These are phyloP conservation scores for Bos indicus DNA, from an alignment of 2,113 vertebrate genomes.

Conservation along the genomic window DNA sequence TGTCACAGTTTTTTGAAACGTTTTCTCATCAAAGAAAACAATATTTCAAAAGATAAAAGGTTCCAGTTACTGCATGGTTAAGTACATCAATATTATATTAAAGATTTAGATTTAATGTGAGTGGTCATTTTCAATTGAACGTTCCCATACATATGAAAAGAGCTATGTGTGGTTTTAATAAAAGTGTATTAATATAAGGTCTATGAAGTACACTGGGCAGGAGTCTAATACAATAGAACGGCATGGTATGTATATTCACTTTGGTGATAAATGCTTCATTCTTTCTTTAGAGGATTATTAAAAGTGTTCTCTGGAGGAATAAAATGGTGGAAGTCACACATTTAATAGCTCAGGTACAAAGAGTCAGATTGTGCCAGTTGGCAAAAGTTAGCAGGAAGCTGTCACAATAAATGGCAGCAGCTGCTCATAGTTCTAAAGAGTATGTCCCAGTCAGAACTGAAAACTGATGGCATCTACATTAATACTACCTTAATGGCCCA, in stretches of 20 bases:
- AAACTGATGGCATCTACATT: conserved; percentile 99
- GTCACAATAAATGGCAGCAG: conserved; percentile 99
- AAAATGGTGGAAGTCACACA: conserved; percentile 90
- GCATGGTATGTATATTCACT: conserved; percentile 78
- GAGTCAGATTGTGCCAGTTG: conserved; percentile 97
- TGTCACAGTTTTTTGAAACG: neutral
- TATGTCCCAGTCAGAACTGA: conserved; percentile 99
- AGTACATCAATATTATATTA: conserved; percentile 32
- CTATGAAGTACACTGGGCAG: conserved; percentile 58
- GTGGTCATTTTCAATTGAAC: conserved; percentile 52
- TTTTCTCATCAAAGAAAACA: neutral
- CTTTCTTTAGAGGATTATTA: conserved; percentile 85
- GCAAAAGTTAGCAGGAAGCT: conserved; percentile 99
- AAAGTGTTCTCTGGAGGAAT: conserved; percentile 84
- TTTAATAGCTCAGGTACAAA: conserved; percentile 93
- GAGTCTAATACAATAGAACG: conserved; percentile 74
- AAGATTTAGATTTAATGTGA: conserved; percentile 57
- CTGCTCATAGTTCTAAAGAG: conserved; percentile 99
- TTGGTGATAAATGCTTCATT: conserved; percentile 83
- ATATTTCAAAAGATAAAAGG: conserved; percentile 34
- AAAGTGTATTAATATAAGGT: conserved; percentile 49
- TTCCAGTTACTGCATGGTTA: conserved; percentile 28
- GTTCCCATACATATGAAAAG: conserved; percentile 28
- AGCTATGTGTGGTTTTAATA: conserved; percentile 35
- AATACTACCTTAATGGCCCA: conserved; percentile 99